Base-by-base conservation (phyloP, 2,797 vertebrate species). In the Macropodus opercularis region DNA sequence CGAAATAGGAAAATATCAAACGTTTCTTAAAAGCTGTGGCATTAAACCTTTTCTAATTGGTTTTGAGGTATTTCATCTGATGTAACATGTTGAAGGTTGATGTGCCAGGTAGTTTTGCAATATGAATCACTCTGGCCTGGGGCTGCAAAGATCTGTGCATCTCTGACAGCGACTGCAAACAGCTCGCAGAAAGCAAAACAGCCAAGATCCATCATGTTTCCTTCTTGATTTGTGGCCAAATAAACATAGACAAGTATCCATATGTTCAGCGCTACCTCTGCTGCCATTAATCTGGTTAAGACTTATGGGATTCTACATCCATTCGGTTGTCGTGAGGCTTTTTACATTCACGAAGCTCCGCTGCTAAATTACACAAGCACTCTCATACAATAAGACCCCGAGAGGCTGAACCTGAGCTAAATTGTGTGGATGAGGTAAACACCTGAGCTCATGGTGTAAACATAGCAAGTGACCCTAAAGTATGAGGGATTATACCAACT, bases 371-470 rank as follows among this genome's bases (percentile, higher is more conserved):
- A 17, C 34, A 51, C 26, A 42, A 44, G 41, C 43, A 52, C n/a
- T 52, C 15, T 60, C 11, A 34, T 53, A 40, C 71, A 29, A 39
- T 53, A 63, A 65, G 5, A 11, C 50, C 36, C 21, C 58, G 46
- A 43, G 40, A 58, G 32, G 23, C 56, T 29, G 51, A 49, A 34
- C 51, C 39, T 80, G 77, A 88, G 85, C 54, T 35, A 34, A 59
- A 54, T 50, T 36, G 48, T 76, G 75, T 63, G 48, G 42, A 69
- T 65, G 67, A 81, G 56, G 50, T 81, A 84, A 87, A 87, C 77
- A 87, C 71, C 70, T 85, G 69, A 84, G 75, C 57, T 83, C 52
- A 63, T 62, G 53, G 69, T 71, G 55, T 81, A 87, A 85, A 86
- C 85, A 86, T 72, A 83, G 64, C 29, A 54, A 78, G 43, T 43